Evolutionary conservation across 2,797 vertebrate species (phyloP), one percentile per base, ranked within the genome.

Genomic region (Etheostoma perlongum): DNA sequence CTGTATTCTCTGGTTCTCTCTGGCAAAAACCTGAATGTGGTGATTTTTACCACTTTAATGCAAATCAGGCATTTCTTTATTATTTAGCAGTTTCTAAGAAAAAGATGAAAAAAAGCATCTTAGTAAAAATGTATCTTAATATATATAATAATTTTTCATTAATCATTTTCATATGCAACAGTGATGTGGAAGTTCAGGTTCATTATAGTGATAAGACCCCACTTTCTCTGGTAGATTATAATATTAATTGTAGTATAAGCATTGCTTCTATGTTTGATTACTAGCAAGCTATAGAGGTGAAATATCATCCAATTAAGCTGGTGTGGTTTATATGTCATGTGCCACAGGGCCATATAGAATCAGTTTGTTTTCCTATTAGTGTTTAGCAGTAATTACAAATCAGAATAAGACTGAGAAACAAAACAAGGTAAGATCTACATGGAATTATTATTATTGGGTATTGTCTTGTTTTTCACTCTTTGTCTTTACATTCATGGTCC

Each of bases 281-380:
- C 23, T 53, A 63, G 12, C 3, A n/a, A 58, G 40, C 44, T 60
- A 52, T 7, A 57, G 16, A 62, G 19, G 21, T 53, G 48, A 64
- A 74, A 54, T 77, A 30, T 25, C 57, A 71, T 40, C n/a, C 15
- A 73, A n/a, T 62, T 62, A 58, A 62, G 13, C 44, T 67, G 19
- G 47, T 69, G 53, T 23, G 12, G 30, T 57, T 47, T 36, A 30
- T 15, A 53, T 52, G 1, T 61, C 5, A 67, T 58, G 23, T 27
- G 2, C 15, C 9, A 63, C 4, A 40, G 14, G n/a, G 49, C 30
- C 16, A 21, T 16, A 40, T 9, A 21, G 11, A 61, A 53, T 27
- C 0, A 36, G 3, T 7, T 33, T 0, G 14, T 18, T 40, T 60
- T 55, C 4, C 6, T 16, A 47, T 82, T 46, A 30, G 5, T 42